phyloP scores from a whole-genome alignment of 2,888 invertebrate species.

The Volucella inflata region DNA sequence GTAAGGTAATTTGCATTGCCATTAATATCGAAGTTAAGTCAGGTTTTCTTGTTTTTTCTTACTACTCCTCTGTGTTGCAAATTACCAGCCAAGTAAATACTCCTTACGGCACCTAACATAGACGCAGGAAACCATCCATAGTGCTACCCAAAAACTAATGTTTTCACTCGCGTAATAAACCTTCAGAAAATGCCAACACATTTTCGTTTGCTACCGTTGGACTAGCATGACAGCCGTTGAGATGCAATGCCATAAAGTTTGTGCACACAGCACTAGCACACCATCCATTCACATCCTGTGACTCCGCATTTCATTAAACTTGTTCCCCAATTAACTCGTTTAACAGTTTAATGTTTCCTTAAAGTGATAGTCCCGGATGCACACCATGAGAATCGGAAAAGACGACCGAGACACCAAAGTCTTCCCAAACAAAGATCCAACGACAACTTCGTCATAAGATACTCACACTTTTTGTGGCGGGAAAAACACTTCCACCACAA shows the following conservation, averaged over 20 bases:
- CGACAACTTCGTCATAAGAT: constrained; percentile 61
- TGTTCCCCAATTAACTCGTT: constrained; percentile 75
- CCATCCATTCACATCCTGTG: constrained; percentile 61
- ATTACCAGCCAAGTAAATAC: background rate
- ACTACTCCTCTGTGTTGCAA: no score
- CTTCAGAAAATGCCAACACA: constrained; percentile 49
- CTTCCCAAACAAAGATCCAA: constrained; percentile 55
- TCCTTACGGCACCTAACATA: background rate
- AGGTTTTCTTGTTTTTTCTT: no score
- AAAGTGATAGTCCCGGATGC: constrained; percentile 72
- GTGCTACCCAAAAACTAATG: constrained; percentile 20
- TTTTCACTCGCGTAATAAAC: constrained; percentile 39
- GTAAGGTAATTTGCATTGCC: no score
- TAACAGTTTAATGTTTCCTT: constrained; percentile 75
- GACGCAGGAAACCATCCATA: background rate
- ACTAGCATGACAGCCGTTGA: background rate
- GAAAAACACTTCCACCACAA: constrained; percentile 1
- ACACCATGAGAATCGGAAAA: constrained; percentile 40
- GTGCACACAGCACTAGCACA: constrained; percentile 9
- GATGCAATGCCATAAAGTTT: constrained; percentile 49
- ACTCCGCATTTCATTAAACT: constrained; percentile 74
- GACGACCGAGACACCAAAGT: constrained; percentile 37
- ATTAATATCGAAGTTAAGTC: no score
- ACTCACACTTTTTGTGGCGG: constrained; percentile 17
- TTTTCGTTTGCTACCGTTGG: background rate